phyloP scores from a whole-genome alignment of 2,797 vertebrate genomes.

The Bryconaethiops microstoma region DNA sequence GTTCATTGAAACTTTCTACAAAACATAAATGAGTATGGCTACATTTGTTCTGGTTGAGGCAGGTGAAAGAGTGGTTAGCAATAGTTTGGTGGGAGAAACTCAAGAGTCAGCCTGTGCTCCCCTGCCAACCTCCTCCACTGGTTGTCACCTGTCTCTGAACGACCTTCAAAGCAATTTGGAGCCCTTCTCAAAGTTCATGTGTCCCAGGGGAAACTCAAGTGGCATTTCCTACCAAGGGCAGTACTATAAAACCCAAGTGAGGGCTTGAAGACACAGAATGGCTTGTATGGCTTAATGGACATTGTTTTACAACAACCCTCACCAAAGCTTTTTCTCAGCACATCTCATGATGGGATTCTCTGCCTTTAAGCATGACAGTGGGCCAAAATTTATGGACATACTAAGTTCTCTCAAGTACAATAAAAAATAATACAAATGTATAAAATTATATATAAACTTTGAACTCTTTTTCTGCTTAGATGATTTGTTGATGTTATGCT shows the following conservation, averaged over 20 bases:
- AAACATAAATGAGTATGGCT: background rate
- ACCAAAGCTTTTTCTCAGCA: constrained; percentile 12
- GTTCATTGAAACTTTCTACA: background rate
- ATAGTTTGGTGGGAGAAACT: constrained; percentile 34
- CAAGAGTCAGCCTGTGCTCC: constrained; percentile 4
- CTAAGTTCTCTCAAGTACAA: background rate
- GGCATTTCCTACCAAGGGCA: constrained; percentile 55
- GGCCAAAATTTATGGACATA: background rate
- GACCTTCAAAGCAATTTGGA: constrained; percentile 27
- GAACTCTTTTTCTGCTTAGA: background rate
- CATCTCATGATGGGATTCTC: constrained; percentile 6
- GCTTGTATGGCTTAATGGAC: constrained; percentile 53
- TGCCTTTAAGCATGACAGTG: background rate
- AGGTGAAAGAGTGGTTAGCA: constrained; percentile 25
- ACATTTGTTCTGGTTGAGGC: background rate
- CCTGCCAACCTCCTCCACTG: constrained; percentile 11
- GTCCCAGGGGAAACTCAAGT: constrained; percentile 52
- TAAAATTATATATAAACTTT: background rate
- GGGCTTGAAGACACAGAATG: constrained; percentile 46
- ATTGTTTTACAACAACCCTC: constrained; percentile 49
- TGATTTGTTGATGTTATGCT: background rate
- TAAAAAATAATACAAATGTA: too few species aligned
- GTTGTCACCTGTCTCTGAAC: constrained; percentile 38
- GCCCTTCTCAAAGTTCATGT: constrained; percentile 40
- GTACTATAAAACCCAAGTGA: constrained; percentile 44